Base-by-base conservation (phyloP, 2,797 vertebrate species). In the Pangasius macronema region DNA sequence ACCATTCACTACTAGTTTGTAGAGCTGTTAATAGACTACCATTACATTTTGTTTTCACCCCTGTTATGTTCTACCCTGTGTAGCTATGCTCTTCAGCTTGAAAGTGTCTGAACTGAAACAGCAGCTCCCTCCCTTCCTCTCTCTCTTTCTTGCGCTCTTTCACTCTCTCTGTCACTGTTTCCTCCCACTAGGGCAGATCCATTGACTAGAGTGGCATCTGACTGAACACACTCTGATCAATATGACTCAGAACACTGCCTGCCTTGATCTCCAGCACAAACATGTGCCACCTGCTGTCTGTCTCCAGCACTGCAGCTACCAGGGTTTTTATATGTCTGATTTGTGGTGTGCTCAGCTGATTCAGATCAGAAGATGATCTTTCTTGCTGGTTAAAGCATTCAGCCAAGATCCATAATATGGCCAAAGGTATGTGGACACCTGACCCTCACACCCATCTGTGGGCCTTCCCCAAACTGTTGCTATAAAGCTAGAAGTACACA, bases 131-230 rank as follows among this genome's bases (percentile, higher is more conserved):
- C 72, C 72, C 72, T n/a, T 30, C 14, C n/a, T 53, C 75, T 51
- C 46, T 30, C 13, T 75, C 42, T 53, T 33, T 77, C 75, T 33
- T 77, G 16, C 3, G 0, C n/a, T 14, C 51, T 77, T 75, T 55
- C 51, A 77, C 75, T 77, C n/a, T 77, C 27, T 53, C 3, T 77
- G 75, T 53, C 75, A 55, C 61, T 90, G 93, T 90, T 90, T 92
- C 92, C 92, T 91, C 93, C 90, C 51, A 77, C 93, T 94, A 95
- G 93, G 95, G 93, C 93, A 87, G 92, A 93, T 94, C 93, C 95
- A 95, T 95, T 96, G 95, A 96, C 90, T 87, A 93, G 92, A 90
- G 93, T 93, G 92, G 53, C 85, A 91, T 92, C 92, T 94, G 92
- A 94, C 93, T 91, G 90, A 92, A 92, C 91, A 87, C 92, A 91